Evolutionary conservation across 2,888 invertebrate genomes (phyloP).

Genomic region (Lepidocyrtinus sp.): DNA sequence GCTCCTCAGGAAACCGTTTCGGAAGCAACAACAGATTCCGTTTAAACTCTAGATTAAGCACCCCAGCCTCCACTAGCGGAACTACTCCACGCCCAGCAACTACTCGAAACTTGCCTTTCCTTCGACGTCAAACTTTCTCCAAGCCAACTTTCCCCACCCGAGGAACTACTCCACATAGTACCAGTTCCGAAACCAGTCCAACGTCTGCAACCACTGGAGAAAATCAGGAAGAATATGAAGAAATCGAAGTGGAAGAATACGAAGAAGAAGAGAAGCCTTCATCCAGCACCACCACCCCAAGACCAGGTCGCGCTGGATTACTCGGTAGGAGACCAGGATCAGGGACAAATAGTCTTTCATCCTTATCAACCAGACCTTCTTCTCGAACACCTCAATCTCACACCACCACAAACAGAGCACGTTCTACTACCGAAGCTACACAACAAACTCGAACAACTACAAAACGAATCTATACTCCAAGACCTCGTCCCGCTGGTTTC

Average conservation of each 20-base stretch:
- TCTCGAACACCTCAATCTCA: constrained; percentile 39
- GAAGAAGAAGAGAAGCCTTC: constrained; percentile 48
- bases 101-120: constrained; percentile 61
- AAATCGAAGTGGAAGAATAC: constrained; percentile 46
- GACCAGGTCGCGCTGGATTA: constrained; percentile 41
- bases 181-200: constrained; percentile 25
- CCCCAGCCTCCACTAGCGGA: constrained; percentile 55
- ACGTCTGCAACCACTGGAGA: constrained; percentile 19
- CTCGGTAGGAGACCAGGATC: constrained; percentile 47
- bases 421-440: constrained; percentile 53
- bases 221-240: constrained; percentile 53
- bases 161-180: constrained; percentile 58
- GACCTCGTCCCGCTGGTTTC: constrained; percentile 65
- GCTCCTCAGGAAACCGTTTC: constrained; percentile 64
- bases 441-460: constrained; percentile 65
- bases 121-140: constrained; percentile 57
- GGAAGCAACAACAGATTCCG: constrained; percentile 61
- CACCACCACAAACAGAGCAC: constrained; percentile 9
- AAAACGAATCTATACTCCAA: constrained; percentile 62
- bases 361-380: constrained; percentile 48
- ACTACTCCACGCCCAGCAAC: constrained; percentile 58
- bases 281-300: constrained; percentile 35
- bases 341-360: constrained; percentile 8
- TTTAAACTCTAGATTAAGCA: constrained; percentile 64
- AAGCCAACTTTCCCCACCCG: constrained; percentile 65